These are phyloP conservation scores for Pseudopipra pipra DNA, from an alignment of 2,113 vertebrate genomes.

Conservation along the genomic window DNA sequence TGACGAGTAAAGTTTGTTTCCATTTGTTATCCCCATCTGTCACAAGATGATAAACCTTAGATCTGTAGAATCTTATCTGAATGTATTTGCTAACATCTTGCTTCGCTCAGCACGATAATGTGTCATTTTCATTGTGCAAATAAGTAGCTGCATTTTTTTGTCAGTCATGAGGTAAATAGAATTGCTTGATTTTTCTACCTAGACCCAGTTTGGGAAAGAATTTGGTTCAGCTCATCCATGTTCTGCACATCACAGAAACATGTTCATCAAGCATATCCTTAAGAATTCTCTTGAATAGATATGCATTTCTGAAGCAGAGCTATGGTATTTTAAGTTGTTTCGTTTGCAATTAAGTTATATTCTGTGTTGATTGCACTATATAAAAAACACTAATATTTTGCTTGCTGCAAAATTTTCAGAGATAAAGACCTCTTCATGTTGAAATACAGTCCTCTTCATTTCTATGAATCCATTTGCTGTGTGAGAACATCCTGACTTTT, in stretches of 20 bases:
- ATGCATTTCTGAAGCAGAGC: not conserved
- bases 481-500: not conserved
- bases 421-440: constrained; percentile 33
- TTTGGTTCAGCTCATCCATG: not conserved
- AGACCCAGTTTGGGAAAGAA: not conserved
- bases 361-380: constrained; percentile 15
- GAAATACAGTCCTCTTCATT: not conserved
- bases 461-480: not conserved
- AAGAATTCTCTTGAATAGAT: not conserved
- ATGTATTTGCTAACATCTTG: not conserved
- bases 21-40: constrained; percentile 41
- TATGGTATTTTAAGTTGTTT: not conserved
- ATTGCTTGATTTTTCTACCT: not conserved
- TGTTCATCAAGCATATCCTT: not conserved
- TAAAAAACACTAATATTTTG: not conserved
- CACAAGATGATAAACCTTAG: constrained; percentile 33
- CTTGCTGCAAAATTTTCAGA: constrained; percentile 1
- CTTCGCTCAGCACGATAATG: not conserved
- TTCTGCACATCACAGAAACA: not conserved
- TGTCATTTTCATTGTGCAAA: constrained; percentile 12
- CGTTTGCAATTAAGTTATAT: not conserved
- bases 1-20: not conserved
- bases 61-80: not conserved
- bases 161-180: not conserved
- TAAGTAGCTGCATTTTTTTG: constrained; percentile 7